phyloP scores from a whole-genome alignment of 2,113 vertebrate genomes.

The Setophaga petechia region DNA sequence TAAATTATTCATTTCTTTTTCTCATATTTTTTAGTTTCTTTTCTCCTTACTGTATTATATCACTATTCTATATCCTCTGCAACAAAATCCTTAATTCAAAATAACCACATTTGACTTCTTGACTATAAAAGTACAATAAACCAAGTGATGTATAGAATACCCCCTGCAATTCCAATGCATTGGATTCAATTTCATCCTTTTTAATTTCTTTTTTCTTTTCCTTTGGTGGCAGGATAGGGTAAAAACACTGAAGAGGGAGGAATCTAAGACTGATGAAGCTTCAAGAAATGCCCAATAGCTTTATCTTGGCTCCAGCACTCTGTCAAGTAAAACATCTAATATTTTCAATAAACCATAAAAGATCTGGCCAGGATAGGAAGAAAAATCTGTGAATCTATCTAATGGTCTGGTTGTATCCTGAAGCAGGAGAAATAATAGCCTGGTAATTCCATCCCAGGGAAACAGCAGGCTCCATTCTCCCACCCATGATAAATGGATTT shows the following conservation, averaged over 20 bases:
- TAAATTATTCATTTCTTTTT: slow-evolving; percentile 57
- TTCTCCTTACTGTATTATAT: not conserved
- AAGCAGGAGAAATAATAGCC: slow-evolving; percentile 12
- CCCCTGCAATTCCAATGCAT: not conserved
- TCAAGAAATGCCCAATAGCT: not conserved
- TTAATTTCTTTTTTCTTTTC: not conserved
- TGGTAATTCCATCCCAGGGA: slow-evolving; percentile 36
- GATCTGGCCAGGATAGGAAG: not conserved
- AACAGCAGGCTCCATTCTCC: not conserved
- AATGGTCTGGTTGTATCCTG: slow-evolving; percentile 19
- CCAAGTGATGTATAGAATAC: not conserved
- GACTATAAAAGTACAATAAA: not conserved
- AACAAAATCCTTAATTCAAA: not conserved
- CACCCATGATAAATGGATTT: slow-evolving; percentile 40
- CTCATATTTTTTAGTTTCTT: slow-evolving; percentile 1
- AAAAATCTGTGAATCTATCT: slow-evolving; percentile 4
- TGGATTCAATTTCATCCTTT: not conserved
- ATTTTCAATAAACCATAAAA: not conserved
- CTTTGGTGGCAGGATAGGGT: not conserved
- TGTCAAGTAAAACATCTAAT: not conserved
- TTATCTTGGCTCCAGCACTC: not conserved
- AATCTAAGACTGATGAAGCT: not conserved
- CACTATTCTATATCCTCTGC: not conserved
- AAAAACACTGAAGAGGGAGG: not conserved
- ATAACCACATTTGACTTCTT: not conserved